phyloP scores from a whole-genome alignment of 2,113 vertebrate genomes.

The Vimba vimba region DNA sequence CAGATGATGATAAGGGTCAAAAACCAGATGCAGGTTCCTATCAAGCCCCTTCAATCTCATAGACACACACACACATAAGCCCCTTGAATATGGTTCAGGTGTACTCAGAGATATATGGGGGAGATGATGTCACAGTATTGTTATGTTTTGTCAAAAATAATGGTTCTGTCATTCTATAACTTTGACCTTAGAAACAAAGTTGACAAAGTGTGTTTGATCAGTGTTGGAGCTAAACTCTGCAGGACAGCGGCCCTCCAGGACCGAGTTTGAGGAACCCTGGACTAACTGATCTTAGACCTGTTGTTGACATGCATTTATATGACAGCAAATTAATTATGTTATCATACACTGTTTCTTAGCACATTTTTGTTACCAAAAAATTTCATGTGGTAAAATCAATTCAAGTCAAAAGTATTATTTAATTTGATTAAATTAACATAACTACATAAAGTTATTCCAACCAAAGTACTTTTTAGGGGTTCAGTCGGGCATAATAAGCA shows the following conservation, averaged over 20 bases:
- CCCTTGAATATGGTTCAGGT: not conserved
- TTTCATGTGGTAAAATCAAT: not conserved
- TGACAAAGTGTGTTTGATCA: too few relatives aligned
- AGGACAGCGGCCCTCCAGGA: too few relatives aligned
- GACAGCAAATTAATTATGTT: not conserved
- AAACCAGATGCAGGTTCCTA: constrained; percentile 63
- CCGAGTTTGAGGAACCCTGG: too few relatives aligned
- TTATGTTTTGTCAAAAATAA: not conserved
- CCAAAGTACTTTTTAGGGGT: not conserved
- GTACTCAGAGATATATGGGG: not conserved
- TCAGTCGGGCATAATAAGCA: not conserved
- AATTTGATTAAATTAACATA: not conserved
- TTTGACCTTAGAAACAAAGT: not conserved
- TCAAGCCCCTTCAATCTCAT: constrained; percentile 32
- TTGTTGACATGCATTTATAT: not conserved
- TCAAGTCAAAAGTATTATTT: not conserved
- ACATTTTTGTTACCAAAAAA: not conserved
- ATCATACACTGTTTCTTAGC: not conserved
- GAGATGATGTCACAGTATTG: constrained; percentile 12
- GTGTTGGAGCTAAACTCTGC: too few relatives aligned
- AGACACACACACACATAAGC: constrained; percentile 6
- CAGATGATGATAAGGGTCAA: constrained; percentile 70
- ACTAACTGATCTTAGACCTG: not conserved
- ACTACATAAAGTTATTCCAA: not conserved
- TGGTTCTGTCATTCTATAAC: not conserved